These are phyloP conservation scores for Luperina nickerlii DNA, from an alignment of 2,888 invertebrate genomes.

Conservation along the genomic window DNA sequence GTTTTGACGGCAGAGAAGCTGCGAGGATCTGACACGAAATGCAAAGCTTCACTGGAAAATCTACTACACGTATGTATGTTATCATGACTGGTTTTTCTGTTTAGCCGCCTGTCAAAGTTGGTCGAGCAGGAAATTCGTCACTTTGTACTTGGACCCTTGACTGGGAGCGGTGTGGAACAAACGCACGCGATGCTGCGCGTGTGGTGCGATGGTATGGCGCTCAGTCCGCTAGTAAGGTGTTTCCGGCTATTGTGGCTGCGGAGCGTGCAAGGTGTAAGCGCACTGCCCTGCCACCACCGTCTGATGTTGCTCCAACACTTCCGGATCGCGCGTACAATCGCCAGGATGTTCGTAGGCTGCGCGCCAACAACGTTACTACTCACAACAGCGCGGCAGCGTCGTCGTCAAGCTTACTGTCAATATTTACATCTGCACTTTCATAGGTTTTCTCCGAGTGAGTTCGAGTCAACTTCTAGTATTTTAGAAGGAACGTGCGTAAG, in stretches of 20 bases:
- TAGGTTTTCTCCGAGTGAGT: neutral
- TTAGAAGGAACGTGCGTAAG: neutral
- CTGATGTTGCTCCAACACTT: slow-evolving; percentile 27
- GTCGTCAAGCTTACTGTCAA: slow-evolving; percentile 25
- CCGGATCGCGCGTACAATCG: slow-evolving; percentile 19
- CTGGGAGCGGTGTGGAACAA: neutral
- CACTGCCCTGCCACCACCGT: neutral
- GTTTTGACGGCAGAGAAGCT: neutral
- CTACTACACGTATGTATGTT: too few species aligned
- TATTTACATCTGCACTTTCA: slow-evolving; percentile 24
- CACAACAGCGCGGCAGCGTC: slow-evolving; percentile 9
- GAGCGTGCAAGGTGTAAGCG: neutral
- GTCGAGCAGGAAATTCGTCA: neutral
- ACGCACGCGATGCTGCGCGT: neutral
- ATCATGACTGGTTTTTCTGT: neutral
- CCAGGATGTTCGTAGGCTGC: neutral
- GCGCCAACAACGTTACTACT: neutral
- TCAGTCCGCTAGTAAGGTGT: neutral
- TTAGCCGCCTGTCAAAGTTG: neutral
- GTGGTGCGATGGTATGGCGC: neutral
- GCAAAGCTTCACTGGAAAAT: too few species aligned
- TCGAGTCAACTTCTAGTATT: neutral
- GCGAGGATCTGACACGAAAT: neutral
- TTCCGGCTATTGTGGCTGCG: slow-evolving; percentile 24
- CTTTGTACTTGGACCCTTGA: neutral